Evolutionary conservation across 2,113 vertebrate genomes (phyloP), one percentile per base, ranked within the genome.

Genomic region (Myotis davidii): DNA sequence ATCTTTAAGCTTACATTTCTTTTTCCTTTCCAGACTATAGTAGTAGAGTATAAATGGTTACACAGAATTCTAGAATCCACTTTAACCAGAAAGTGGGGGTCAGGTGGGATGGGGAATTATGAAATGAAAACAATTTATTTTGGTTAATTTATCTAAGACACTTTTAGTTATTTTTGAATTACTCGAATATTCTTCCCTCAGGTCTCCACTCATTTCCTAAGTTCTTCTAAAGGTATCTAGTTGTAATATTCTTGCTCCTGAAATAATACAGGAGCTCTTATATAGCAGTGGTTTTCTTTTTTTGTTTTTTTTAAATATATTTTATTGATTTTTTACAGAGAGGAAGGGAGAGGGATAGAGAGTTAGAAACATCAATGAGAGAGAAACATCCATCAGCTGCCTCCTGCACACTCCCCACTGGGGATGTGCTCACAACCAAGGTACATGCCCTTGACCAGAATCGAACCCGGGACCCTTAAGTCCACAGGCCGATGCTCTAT

Each of bases 91-190:
- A 76, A 56, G 29, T 56, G 4, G 9, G n/a, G 3, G 11, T 89
- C 45, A 29, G 25, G 32, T 77, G 42, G 34, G 48, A 34, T 50
- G 27, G 27, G 48, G 37, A 89, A 90, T 95, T 59, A 81, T 86
- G 42, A 91, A 85, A 59, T 85, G 78, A 82, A 96, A 96, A 74
- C 27, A 50, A 50, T 74, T 52, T 88, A 77, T 72, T 93, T 73
- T 77, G 59, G 5, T 42, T 84, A 65, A 59, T 61, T 96, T 16
- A 61, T 81, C 67, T 45, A 61, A 91, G n/a, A n/a, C 14, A 76
- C 23, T 50, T 84, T 95, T 89, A 73, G 39, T 61, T 9, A 9
- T 76, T 54, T 5, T 59, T 91, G 56, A 93, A 77, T 95, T 82
- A 82, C n/a, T 77, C 56, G 59, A 86, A 54, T 83, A 54, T 29